Percentiles rank a stretch among this genome's conserved stretches.
Evolutionary conservation across 2,888 invertebrate species (phyloP).

Genomic region (Torymus tubicola): DNA sequence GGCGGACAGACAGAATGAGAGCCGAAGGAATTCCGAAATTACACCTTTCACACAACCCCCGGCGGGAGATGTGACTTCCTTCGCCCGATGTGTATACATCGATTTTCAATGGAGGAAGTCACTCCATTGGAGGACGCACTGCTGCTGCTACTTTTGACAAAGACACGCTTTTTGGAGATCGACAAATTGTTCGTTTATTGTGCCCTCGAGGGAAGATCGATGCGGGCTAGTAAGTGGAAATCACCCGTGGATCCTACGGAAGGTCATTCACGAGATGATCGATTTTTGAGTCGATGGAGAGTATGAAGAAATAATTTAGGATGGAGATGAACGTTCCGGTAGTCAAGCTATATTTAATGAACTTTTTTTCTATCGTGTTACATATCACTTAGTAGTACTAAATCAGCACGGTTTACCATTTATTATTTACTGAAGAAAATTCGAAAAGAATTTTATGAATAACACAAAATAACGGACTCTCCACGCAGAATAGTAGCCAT

Average conservation of each 20-base stretch:
- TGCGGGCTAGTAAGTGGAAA: constrained; percentile 19
- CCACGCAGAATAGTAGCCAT: too few species aligned
- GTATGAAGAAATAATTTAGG: too few species aligned
- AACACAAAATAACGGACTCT: too few species aligned
- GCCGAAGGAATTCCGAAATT: constrained; percentile 41
- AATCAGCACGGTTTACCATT: too few species aligned
- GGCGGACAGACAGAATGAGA: not conserved
- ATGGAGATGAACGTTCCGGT: too few species aligned
- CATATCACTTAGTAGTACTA: too few species aligned
- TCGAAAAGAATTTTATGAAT: too few species aligned
- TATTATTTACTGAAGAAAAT: too few species aligned
- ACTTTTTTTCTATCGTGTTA: too few species aligned
- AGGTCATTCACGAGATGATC: too few species aligned
- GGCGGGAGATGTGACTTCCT: not conserved
- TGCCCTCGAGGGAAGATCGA: constrained; percentile 26
- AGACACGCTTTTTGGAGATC: constrained; percentile 4
- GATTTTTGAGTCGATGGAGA: too few species aligned
- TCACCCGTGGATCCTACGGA: not conserved
- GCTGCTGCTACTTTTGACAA: constrained; percentile 10
- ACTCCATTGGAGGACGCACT: not conserved
- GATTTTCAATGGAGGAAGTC: not conserved
- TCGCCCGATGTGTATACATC: not conserved
- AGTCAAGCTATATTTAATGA: too few species aligned
- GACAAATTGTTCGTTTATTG: constrained; percentile 37
- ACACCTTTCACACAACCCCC: constrained; percentile 36